Evolutionary conservation across 2,888 invertebrate genomes (phyloP), one percentile per base, ranked within the genome.

Genomic region (Caenorhabditis auriculariae): DNA sequence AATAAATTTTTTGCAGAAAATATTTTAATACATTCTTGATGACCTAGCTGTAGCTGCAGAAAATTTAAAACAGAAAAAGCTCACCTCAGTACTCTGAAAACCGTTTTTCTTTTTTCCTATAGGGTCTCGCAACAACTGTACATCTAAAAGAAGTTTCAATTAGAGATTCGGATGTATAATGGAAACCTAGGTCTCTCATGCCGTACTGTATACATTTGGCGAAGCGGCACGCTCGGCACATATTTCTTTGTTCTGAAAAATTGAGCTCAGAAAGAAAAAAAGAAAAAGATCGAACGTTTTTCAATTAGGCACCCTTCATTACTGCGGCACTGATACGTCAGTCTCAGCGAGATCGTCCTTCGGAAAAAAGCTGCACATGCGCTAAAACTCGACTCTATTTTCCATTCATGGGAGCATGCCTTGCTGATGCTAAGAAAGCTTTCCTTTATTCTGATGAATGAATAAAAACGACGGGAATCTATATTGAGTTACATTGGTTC

Each of bases 331-430:
- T 29, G 55, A 39, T 78, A 78, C 6, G 68, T 67, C 45, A 78
- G 43, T 24, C 72, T 71, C 44, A 76, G 38, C n/a, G 76, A 72
- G 9, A 77, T 75, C n/a, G 78, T 77, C 23, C 78, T 60, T 9
- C 78, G 61, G 52, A 75, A 75, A 51, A 75, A 74, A 7, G 74
- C 76, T 3, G 75, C 76, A 54, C 77, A 72, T 2, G 72, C 72
- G 41, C 72, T 71, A 52, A 27, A 58, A 24, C n/a, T n/a, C n/a
- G n/a, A n/a, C n/a, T n/a, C n/a, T n/a, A n/a, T n/a, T n/a, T n/a
- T n/a, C n/a, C n/a, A n/a, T n/a, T n/a, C n/a, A n/a, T n/a, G n/a
- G n/a, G n/a, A n/a, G n/a, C n/a, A n/a, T n/a, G n/a, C n/a, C n/a
- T n/a, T n/a, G n/a, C n/a, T n/a, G n/a, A n/a, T n/a, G n/a, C n/a